phyloP scores from a whole-genome alignment of 2,113 vertebrate genomes.

The Ictidomys tridecemlineatus region DNA sequence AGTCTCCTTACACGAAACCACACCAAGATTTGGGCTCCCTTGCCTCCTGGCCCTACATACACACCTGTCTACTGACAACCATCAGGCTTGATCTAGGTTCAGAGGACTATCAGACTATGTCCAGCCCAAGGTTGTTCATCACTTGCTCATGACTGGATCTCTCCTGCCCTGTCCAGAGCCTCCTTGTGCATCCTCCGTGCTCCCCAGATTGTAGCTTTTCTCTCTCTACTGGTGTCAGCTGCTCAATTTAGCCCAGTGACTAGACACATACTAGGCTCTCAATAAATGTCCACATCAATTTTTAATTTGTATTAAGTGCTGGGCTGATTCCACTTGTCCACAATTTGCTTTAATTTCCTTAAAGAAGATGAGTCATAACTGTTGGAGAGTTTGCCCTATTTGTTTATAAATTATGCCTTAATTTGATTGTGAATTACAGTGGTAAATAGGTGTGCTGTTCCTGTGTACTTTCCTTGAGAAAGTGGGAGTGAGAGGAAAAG shows the following conservation, averaged over 20 bases:
- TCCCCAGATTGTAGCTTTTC: background rate
- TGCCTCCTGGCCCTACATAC: accelerated
- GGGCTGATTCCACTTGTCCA: background rate
- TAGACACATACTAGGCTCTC: background rate
- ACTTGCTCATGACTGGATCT: background rate
- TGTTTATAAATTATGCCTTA: background rate
- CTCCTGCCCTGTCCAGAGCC: background rate
- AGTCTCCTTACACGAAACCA: background rate
- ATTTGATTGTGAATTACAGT: background rate
- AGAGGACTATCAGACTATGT: background rate
- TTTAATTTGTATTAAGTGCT: background rate
- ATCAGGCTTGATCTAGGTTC: background rate
- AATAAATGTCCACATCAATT: background rate
- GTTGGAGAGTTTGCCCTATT: background rate
- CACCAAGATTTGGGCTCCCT: background rate
- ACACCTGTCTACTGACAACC: background rate
- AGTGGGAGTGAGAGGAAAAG: background rate
- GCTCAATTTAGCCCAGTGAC: background rate
- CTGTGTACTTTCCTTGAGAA: background rate
- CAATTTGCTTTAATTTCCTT: slow-evolving; percentile 18
- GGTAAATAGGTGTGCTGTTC: background rate
- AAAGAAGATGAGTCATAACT: background rate
- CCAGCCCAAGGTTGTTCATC: background rate
- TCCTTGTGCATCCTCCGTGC: background rate
- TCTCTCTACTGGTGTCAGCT: background rate